A percentile compares a stretch with the other conserved stretches of the same genome.
Conservation (phyloP, 2,113 vertebrate species). For the Sander vitreus region DNA sequence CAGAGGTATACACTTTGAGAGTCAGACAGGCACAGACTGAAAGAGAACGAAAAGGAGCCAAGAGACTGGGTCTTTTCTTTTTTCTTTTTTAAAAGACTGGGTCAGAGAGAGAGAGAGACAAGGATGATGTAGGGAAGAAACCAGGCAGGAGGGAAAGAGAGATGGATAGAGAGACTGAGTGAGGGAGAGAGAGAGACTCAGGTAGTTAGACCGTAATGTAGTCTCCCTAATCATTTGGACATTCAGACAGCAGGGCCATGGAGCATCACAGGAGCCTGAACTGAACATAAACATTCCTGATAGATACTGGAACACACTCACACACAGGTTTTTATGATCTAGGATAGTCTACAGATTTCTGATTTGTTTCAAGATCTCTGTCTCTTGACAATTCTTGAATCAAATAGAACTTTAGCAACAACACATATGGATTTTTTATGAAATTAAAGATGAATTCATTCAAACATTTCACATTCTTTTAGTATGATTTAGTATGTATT, state of each 20-base stretch:
- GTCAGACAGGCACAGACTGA: not conserved
- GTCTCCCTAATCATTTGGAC: conserved; percentile 73
- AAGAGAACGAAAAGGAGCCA: not conserved
- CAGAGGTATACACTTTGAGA: not conserved
- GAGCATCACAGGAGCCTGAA: conserved; percentile 58
- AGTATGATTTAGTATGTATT: conserved; percentile 15
- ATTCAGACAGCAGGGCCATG: conserved; percentile 53
- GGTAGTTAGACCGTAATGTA: conserved; percentile 51
- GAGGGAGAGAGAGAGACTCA: conserved; percentile 4
- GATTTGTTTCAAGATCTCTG: not conserved
- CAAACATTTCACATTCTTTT: not conserved
- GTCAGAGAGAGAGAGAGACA: not conserved
- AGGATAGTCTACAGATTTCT: not conserved
- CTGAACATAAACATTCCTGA: conserved; percentile 56
- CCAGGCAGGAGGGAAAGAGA: not conserved
- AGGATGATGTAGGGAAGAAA: not conserved
- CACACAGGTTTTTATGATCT: not conserved
- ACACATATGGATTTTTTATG: not conserved
- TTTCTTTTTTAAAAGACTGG: too few relatives aligned
- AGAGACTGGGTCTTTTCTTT: not conserved
- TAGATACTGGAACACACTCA: conserved; percentile 34
- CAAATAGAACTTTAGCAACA: not conserved
- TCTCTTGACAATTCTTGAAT: not conserved
- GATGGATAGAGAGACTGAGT: not conserved
- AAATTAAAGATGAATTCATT: not conserved